Percentiles rank a stretch among this genome's conserved stretches.
Conservation (phyloP, 2,113 vertebrate genomes). For the Myodes glareolus region DNA sequence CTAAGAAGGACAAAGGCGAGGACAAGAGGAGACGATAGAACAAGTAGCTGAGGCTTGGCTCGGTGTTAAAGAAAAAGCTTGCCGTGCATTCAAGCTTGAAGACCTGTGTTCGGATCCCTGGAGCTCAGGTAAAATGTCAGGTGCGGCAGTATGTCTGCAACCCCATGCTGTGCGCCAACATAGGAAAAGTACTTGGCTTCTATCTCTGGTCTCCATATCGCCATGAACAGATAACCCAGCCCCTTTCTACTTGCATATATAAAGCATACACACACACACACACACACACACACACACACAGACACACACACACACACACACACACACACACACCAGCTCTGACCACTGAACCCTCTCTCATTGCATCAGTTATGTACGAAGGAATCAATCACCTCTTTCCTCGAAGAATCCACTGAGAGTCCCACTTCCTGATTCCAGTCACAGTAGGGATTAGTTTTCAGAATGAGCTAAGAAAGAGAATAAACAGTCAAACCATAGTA, state of each 20-base stretch:
- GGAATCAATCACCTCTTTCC: too few species aligned
- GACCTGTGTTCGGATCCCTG: neutral
- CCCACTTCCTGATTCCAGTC: neutral
- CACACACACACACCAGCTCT: neutral
- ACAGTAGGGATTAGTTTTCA: neutral
- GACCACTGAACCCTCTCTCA: neutral
- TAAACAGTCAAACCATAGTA: neutral
- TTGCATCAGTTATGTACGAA: neutral
- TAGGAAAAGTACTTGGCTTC: neutral
- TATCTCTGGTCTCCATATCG: neutral
- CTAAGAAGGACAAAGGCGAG: too few species aligned
- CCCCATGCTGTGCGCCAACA: neutral
- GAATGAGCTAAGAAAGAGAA: neutral
- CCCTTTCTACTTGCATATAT: neutral
- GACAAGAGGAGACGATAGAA: neutral
- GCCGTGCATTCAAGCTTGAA: neutral
- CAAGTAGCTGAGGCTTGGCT: neutral
- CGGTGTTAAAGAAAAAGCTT: neutral
- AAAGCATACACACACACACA: neutral
- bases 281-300: neutral
- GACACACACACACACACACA: neutral
- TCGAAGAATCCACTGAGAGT: too few species aligned
- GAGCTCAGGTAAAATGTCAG: neutral
- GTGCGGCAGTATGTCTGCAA: neutral
- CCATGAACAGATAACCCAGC: neutral